phyloP scores from a whole-genome alignment of 1,140 invertebrate genomes.

The Bombus pyrosoma region DNA sequence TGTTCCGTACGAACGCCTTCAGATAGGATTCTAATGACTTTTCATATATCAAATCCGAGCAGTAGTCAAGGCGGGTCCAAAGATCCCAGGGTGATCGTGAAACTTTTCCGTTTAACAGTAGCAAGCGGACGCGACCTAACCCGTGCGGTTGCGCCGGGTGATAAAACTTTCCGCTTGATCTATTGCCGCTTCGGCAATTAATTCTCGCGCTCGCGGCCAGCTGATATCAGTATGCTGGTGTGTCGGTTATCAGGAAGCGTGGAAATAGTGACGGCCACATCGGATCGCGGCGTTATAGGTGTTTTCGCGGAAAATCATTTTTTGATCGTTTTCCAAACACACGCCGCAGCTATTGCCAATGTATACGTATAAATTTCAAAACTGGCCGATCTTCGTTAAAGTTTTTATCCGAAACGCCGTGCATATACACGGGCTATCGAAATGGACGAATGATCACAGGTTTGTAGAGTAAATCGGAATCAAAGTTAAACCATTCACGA shows the following conservation, averaged over 20 bases:
- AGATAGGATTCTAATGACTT: constrained; percentile 44
- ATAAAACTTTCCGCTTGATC: constrained; percentile 57
- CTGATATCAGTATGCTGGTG: constrained; percentile 40
- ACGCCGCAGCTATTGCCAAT: background rate
- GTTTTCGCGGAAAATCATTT: constrained; percentile 54
- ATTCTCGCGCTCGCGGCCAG: constrained; percentile 33
- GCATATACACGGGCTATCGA: background rate
- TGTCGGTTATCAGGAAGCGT: constrained; percentile 47
- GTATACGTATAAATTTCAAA: constrained; percentile 23
- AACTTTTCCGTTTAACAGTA: constrained; percentile 38
- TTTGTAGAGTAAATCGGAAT: background rate
- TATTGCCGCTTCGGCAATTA: constrained; percentile 55
- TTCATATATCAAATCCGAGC: constrained; percentile 19
- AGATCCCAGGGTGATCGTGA: constrained; percentile 23
- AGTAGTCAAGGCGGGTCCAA: constrained; percentile 1
- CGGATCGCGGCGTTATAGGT: constrained; percentile 35
- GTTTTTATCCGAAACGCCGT: constrained; percentile 14
- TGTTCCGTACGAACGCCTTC: constrained; percentile 40
- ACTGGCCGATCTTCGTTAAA: constrained; percentile 18
- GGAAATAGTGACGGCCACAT: constrained; percentile 46
- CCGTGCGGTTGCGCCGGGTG: constrained; percentile 21
- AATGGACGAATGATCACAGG: background rate
- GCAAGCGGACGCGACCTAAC: background rate
- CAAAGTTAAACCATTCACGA: background rate
- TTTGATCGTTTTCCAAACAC: constrained; percentile 49